Evolutionary conservation across 1,140 invertebrate species (phyloP).

Genomic region (Drosophila ananassae): DNA sequence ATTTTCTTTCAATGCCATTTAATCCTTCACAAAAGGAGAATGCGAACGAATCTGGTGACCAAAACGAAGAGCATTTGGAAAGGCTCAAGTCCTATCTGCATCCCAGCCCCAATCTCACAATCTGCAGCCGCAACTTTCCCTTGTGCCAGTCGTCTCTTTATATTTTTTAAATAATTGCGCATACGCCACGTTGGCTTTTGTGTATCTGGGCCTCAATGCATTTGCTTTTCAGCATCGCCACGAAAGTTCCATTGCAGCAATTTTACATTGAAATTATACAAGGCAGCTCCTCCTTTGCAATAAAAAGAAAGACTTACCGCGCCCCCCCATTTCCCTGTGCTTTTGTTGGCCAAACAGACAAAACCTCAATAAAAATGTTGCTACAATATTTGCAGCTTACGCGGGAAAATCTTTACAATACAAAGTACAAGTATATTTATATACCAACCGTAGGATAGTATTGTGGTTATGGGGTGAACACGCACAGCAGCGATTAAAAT

Average conservation of each 20-base stretch:
- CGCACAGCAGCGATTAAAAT: background rate
- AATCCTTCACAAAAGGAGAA: constrained; percentile 18
- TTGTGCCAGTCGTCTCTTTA: constrained; percentile 4
- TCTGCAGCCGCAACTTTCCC: constrained; percentile 20
- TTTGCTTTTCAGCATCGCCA: constrained; percentile 44
- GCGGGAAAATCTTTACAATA: constrained; percentile 69
- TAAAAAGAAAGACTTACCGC: constrained; percentile 36
- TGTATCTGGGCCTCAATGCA: constrained; percentile 67
- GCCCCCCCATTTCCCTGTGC: constrained; percentile 29
- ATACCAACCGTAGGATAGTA: background rate
- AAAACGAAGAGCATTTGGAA: constrained; percentile 14
- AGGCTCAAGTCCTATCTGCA: constrained; percentile 12
- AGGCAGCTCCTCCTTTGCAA: constrained; percentile 37
- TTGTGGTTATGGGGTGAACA: background rate
- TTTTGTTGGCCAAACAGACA: constrained; percentile 78
- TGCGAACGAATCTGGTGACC: constrained; percentile 1
- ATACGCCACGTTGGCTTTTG: constrained; percentile 77
- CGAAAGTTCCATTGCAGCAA: constrained; percentile 69
- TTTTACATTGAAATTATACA: constrained; percentile 79
- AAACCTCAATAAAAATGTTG: constrained; percentile 82
- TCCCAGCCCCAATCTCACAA: constrained; percentile 16
- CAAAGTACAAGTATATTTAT: constrained; percentile 53
- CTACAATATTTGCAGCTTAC: constrained; percentile 79
- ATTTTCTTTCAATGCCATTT: constrained; percentile 24
- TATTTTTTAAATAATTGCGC: constrained; percentile 73